Evolutionary conservation across 2,888 invertebrate genomes (phyloP), one percentile per base, ranked within the genome.

Genomic region (Drosophila atripex): DNA sequence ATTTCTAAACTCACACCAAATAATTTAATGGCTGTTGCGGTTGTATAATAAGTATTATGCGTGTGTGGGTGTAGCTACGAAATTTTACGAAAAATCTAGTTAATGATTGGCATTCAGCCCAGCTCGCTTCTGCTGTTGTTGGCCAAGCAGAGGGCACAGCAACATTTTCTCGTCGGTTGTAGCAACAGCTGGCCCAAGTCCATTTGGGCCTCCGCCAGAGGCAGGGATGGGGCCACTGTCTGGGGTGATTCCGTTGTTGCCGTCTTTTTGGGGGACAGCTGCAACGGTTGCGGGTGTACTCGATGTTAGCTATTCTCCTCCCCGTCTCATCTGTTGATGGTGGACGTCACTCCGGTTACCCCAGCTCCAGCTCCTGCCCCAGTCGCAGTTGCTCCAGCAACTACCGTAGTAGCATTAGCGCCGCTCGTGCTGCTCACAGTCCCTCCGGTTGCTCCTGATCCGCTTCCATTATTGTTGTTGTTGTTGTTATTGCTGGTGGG

Each of bases 271-370:
- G 46, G 49, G 63, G 75, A 65, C 56, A 63, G 56, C 35, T 63
- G 61, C 23, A 71, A 61, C 58, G 69, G 56, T 60, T 43, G 21
- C 18, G 65, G 66, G 41, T 46, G 39, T 45, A 56, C 76, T 80
- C 83, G 80, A 87, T 90, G 91, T 90, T 91, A 91, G 90, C 91
- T 91, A 88, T 89, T 90, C 58, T 30, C 55, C 73, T 85, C 89
- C 90, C 88, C 88, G 89, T 91, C 91, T 92, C 91, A 92, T 91
- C 91, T 92, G 80, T 91, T 92, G 86, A 91, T 91, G 63, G 91
- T 90, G 66, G 89, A 87, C 71, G 86, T 80, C 46, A 72, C 55
- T 25, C 71, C 71, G 6, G 45, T 12, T 11, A 12, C 43, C 43
- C 43, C 43, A 21, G 43, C 43, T 43, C 43, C 43, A 6, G 43